Conservation (phyloP, 2,797 vertebrate genomes). For the Pagetopsis macropterus region DNA sequence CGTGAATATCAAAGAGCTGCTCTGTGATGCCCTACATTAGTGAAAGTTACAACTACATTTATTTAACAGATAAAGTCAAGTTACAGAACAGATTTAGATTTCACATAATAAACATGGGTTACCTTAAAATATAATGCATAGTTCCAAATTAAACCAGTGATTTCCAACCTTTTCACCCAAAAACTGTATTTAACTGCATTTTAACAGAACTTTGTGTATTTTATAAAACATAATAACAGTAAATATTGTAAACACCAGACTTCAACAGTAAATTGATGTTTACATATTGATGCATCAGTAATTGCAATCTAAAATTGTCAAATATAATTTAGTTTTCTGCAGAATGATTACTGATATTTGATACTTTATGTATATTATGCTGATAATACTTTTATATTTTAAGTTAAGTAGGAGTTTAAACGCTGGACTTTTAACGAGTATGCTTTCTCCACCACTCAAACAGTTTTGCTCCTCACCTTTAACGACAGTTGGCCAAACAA, state of each 20-base stretch:
- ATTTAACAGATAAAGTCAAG: neutral
- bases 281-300: neutral
- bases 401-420: neutral
- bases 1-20: constrained; percentile 39
- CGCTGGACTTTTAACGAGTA: neutral
- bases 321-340: neutral
- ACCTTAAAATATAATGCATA: neutral
- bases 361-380: neutral
- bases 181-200: neutral
- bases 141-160: neutral
- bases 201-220: neutral
- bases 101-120: neutral
- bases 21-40: constrained; percentile 25
- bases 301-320: neutral
- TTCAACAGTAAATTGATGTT: neutral
- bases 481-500: constrained; percentile 17
- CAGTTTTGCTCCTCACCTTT: neutral
- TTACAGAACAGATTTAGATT: neutral
- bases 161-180: neutral
- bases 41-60: neutral
- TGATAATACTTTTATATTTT: neutral
- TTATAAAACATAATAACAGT: neutral
- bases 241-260: neutral
- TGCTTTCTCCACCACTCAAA: constrained; percentile 18
- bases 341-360: neutral